Evolutionary conservation across 1,140 invertebrate genomes (phyloP).

Genomic region (Tetramorium parvispinum): DNA sequence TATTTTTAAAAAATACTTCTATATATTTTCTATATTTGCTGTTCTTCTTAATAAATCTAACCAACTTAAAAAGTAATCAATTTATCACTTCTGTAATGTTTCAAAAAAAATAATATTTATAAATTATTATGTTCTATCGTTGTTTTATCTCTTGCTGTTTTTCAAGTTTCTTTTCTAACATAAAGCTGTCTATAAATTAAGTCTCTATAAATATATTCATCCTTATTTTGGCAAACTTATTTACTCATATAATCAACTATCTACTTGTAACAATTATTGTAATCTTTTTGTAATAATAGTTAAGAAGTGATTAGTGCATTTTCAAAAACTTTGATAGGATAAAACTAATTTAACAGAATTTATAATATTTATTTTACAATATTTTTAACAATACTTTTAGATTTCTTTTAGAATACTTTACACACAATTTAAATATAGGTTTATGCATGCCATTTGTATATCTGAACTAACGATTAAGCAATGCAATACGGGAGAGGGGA

Average conservation of each 20-base stretch:
- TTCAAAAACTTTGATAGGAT: neutral
- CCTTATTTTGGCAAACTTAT: neutral
- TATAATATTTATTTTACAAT: neutral
- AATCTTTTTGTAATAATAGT: neutral
- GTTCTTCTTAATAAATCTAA: neutral
- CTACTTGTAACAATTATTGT: too few species aligned
- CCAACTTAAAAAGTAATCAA: neutral
- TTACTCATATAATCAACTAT: neutral
- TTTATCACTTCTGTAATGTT: neutral
- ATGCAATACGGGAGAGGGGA: constrained; percentile 54
- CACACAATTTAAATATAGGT: constrained; percentile 57
- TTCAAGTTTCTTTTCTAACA: neutral
- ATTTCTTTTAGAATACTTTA: constrained; percentile 13
- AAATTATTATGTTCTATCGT: neutral
- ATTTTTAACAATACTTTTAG: neutral
- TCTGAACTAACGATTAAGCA: constrained; percentile 62
- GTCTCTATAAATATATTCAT: neutral
- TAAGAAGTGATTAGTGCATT: neutral
- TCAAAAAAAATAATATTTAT: neutral
- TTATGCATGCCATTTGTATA: constrained; percentile 46
- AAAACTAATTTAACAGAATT: neutral
- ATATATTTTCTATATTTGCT: neutral
- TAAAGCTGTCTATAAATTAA: neutral
- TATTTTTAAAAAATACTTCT: neutral
- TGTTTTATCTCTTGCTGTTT: neutral